These are phyloP conservation scores for Nipponacmea schrenckii DNA, from an alignment of 2,888 invertebrate species.

Conservation along the genomic window DNA sequence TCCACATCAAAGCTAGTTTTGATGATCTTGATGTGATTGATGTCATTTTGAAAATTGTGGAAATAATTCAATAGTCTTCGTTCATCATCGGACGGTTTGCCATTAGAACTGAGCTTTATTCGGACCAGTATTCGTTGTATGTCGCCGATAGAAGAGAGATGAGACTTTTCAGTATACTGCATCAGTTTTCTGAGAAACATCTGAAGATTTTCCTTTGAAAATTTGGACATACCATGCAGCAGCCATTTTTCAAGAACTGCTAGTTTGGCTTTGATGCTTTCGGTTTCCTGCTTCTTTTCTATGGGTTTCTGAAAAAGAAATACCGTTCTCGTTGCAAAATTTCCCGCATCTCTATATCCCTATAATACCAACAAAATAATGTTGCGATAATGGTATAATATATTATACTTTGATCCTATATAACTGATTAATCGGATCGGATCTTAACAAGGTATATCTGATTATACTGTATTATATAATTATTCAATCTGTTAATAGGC, in stretches of 20 bases:
- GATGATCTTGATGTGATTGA: slow-evolving; percentile 47
- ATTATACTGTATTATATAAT: no score
- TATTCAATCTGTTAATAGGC: no score
- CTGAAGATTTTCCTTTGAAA: slow-evolving; percentile 50
- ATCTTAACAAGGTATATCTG: no score
- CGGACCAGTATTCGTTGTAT: slow-evolving; percentile 19
- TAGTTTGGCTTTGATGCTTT: slow-evolving; percentile 40
- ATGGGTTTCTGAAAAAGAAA: neutral
- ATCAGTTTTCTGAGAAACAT: slow-evolving; percentile 36
- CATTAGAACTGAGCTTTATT: slow-evolving; percentile 37
- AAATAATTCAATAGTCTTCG: slow-evolving; percentile 43
- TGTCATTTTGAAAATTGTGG: slow-evolving; percentile 52
- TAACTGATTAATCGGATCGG: no score
- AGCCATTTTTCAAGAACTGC: slow-evolving; percentile 53
- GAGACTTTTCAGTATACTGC: neutral
- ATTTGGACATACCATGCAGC: slow-evolving; percentile 52
- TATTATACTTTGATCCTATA: no score
- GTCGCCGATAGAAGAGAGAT: slow-evolving; percentile 10
- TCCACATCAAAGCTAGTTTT: slow-evolving; percentile 58
- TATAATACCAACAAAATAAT: no score
- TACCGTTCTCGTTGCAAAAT: no score
- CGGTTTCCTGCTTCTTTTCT: neutral
- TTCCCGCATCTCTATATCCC: no score
- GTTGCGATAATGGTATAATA: no score
- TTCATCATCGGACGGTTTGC: slow-evolving; percentile 39